Evolutionary conservation across 92 coral and sea anemone species (phyloP).

Genomic region (Phenganax stokvisi): DNA sequence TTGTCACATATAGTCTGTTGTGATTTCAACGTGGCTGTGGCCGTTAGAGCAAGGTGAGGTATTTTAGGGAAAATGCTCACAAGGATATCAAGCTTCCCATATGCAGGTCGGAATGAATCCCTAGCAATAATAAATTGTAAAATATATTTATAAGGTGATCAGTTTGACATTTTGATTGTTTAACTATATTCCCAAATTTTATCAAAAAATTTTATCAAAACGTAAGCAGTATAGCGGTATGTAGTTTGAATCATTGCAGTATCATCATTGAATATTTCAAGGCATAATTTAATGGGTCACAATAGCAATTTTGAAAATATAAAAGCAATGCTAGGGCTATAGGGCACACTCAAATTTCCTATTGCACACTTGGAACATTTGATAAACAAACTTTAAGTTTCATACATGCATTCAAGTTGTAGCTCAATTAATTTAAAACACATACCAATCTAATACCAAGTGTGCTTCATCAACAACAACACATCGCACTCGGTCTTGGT

Average conservation of each 20-base stretch:
- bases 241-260: too few species aligned
- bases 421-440: not conserved
- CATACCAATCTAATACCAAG: slow-evolving; percentile 32
- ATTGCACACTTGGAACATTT: not conserved
- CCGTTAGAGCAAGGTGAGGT: slow-evolving; percentile 41
- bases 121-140: not conserved
- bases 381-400: not conserved
- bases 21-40: slow-evolving; percentile 32
- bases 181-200: not conserved
- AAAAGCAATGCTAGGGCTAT: too few species aligned
- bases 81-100: slow-evolving; percentile 41
- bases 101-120: slow-evolving; percentile 40
- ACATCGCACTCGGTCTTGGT: slow-evolving; percentile 23
- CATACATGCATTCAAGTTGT: not conserved
- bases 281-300: too few species aligned
- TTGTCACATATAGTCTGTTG: slow-evolving; percentile 26
- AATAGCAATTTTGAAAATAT: too few species aligned
- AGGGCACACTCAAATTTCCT: too few species aligned
- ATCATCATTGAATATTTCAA: too few species aligned
- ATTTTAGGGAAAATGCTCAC: slow-evolving; percentile 37
- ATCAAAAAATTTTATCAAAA: not conserved
- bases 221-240: not conserved
- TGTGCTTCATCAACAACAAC: slow-evolving; percentile 49
- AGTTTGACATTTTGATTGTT: not conserved
- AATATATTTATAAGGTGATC: not conserved